These are phyloP conservation scores for Casuarius casuarius DNA, from an alignment of 2,113 vertebrate genomes.

Conservation along the genomic window DNA sequence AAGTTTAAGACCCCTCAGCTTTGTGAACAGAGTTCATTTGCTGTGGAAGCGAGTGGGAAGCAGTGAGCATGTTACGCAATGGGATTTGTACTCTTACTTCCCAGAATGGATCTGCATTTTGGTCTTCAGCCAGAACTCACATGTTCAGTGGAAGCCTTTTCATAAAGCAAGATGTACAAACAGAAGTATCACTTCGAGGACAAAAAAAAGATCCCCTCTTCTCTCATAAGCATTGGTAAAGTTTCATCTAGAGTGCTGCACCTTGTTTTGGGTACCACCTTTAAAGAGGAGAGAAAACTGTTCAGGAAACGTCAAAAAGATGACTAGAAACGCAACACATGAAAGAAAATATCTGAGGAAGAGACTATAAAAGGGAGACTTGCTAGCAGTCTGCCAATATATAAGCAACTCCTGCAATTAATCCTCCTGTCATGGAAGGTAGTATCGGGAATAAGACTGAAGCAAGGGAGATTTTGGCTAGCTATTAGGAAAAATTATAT, in stretches of 20 bases:
- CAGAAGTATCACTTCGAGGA: not conserved
- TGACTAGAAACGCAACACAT: not conserved
- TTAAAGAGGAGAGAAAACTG: not conserved
- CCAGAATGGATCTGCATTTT: not conserved
- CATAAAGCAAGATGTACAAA: not conserved
- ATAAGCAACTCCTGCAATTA: not conserved
- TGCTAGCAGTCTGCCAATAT: not conserved
- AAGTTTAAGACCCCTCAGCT: not conserved
- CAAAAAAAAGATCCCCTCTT: conserved; percentile 1
- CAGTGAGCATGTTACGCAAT: fast-evolving
- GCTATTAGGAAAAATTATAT: not conserved
- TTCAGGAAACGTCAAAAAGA: not conserved
- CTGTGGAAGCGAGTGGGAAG: not conserved
- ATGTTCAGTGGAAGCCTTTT: not conserved
- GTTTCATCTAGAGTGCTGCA: not conserved
- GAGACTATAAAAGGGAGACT: not conserved
- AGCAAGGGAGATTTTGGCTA: not conserved
- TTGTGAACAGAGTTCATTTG: fast-evolving
- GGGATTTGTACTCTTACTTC: not conserved
- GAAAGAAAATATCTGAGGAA: not conserved
- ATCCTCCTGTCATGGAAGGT: not conserved
- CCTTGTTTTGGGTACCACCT: not conserved
- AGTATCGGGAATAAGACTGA: not conserved
- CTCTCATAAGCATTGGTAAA: conserved; percentile 22
- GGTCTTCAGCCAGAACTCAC: not conserved